phyloP scores from a whole-genome alignment of 2,113 vertebrate genomes.

The Regulus satrapa region DNA sequence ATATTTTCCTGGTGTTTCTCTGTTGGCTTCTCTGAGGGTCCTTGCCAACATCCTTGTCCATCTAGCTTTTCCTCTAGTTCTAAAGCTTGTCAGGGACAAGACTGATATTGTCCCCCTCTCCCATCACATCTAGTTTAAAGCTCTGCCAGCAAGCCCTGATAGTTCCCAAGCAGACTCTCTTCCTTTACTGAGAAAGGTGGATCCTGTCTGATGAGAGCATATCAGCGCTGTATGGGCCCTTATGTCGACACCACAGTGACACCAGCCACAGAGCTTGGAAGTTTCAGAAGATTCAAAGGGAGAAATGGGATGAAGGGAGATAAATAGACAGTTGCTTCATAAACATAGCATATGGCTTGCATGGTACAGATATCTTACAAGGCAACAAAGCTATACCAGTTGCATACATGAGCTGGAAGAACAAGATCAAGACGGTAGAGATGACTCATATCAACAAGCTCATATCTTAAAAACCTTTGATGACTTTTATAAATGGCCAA shows the following conservation, averaged over 20 bases:
- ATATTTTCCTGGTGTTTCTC: not conserved
- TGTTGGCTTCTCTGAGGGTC: not conserved
- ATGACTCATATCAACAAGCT: not conserved
- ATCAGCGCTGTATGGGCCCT: accelerated
- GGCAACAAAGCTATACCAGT: not conserved
- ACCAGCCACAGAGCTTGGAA: accelerated
- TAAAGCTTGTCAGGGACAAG: not conserved
- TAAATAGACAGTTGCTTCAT: not conserved
- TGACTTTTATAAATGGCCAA: not conserved
- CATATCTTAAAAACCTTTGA: not conserved
- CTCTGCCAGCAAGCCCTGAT: accelerated
- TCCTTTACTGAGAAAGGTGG: not conserved
- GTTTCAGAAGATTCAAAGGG: not conserved
- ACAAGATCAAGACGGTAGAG: not conserved
- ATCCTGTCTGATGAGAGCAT: no score
- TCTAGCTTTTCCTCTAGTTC: not conserved
- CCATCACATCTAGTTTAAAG: not conserved
- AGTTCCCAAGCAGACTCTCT: not conserved
- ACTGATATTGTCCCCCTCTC: not conserved
- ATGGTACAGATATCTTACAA: not conserved
- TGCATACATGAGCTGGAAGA: not conserved
- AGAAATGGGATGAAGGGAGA: not conserved
- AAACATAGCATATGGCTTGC: not conserved
- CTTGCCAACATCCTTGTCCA: no score
- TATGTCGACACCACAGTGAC: accelerated